Evolutionary conservation across 2,888 invertebrate species (phyloP).

Genomic region (Synanthedon andrenaeformis): DNA sequence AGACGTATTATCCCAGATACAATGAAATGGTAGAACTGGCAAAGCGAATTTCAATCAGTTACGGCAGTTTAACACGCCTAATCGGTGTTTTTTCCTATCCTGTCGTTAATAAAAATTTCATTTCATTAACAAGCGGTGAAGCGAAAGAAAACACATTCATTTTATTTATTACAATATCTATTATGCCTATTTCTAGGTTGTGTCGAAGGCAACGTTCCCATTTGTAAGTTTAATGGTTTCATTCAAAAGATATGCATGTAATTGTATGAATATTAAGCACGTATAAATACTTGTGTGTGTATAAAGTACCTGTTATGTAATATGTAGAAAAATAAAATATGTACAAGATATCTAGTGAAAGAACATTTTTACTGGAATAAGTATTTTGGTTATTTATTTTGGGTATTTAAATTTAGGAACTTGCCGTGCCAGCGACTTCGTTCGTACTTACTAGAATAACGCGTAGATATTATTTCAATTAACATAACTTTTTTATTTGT

Average conservation of each 20-base stretch:
- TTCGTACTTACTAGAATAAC: too few species aligned
- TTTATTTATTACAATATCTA: constrained; percentile 14
- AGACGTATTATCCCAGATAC: constrained; percentile 51
- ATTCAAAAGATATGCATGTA: constrained; percentile 25
- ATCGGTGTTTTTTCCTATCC: constrained; percentile 53
- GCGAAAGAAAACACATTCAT: constrained; percentile 49
- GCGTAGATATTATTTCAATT: too few species aligned
- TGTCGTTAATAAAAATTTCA: constrained; percentile 58
- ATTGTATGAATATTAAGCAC: background rate
- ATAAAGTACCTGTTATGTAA: too few species aligned
- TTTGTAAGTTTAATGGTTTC: constrained; percentile 48
- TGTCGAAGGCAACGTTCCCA: constrained; percentile 32
- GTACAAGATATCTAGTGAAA: too few species aligned
- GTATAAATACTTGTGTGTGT: too few species aligned
- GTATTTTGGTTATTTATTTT: too few species aligned
- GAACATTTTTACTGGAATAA: too few species aligned
- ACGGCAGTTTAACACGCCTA: constrained; percentile 65
- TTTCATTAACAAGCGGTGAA: constrained; percentile 59
- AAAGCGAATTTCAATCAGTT: constrained; percentile 59
- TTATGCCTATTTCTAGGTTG: constrained; percentile 13
- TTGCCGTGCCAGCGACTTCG: too few species aligned
- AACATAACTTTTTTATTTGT: too few species aligned
- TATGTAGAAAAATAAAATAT: too few species aligned
- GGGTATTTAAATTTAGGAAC: too few species aligned
- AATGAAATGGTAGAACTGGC: constrained; percentile 48